These are phyloP conservation scores for crab-eating macaque (Macaca fascicularis) DNA, from an alignment of 2,113 vertebrate genomes.

Conservation along the genomic window DNA sequence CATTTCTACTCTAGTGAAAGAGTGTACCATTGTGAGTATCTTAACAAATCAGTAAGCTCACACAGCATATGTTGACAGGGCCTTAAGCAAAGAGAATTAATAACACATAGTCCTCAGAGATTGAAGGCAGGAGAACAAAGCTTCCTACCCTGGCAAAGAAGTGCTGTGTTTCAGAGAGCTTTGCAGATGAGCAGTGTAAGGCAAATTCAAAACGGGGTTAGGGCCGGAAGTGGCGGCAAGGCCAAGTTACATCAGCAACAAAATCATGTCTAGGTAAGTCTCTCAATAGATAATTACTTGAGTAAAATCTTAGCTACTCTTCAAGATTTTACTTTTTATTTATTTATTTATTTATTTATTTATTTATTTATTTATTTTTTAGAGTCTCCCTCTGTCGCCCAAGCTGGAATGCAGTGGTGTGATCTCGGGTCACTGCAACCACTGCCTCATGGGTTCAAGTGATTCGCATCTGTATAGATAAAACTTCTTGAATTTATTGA, in stretches of 20 bases:
- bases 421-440: too few relatives aligned
- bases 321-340: neutral
- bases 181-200: neutral
- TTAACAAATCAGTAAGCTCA: neutral
- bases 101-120: neutral
- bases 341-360: too few relatives aligned
- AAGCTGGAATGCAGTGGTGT: too few relatives aligned
- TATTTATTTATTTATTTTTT: too few relatives aligned
- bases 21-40: neutral
- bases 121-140: neutral
- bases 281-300: neutral
- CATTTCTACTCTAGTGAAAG: neutral
- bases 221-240: neutral
- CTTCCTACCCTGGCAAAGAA: neutral
- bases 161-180: neutral
- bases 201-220: neutral
- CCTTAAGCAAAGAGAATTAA: neutral
- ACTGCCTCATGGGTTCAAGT: too few relatives aligned
- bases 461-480: neutral
- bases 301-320: neutral
- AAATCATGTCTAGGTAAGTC: too few relatives aligned
- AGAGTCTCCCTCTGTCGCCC: too few relatives aligned
- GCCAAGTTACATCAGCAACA: neutral
- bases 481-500: neutral
- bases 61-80: neutral